Conservation (phyloP, 2,113 vertebrate species). For the Pandion haliaetus region DNA sequence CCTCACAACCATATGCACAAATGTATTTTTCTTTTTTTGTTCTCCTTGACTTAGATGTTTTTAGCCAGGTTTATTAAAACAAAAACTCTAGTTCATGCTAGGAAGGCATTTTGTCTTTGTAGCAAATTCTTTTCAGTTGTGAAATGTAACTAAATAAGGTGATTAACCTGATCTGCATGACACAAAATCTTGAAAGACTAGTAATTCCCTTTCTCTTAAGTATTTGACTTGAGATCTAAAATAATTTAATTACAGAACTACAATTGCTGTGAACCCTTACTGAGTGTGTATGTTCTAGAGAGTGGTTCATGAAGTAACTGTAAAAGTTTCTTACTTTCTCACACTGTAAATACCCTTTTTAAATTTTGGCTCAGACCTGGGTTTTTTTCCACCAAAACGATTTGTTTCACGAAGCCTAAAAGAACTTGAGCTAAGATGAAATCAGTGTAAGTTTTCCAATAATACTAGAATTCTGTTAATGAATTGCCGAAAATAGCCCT, state of each 20-base stretch:
- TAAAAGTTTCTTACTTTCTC: not conserved
- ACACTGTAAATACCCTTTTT: not conserved
- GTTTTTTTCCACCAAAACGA: not conserved
- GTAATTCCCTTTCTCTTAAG: not conserved
- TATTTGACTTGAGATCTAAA: not conserved
- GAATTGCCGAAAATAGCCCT: not conserved
- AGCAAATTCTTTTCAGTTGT: not conserved
- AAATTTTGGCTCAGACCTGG: not conserved
- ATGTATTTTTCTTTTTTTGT: not conserved
- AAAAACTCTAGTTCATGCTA: not conserved
- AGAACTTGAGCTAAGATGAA: not conserved
- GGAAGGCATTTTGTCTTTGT: not conserved
- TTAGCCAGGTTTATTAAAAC: not conserved
- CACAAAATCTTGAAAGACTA: not conserved
- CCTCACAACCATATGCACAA: rapidly evolving
- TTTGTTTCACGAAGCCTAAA: not conserved
- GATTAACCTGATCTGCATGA: not conserved
- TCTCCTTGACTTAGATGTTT: not conserved
- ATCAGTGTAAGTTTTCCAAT: not conserved
- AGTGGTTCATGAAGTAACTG: not conserved
- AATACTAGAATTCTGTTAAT: not conserved
- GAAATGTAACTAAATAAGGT: not conserved
- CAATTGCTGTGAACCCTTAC: not conserved
- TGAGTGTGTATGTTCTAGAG: not conserved
- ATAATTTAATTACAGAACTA: not conserved